A percentile compares a stretch with the other conserved stretches of the same genome.
Conservation (phyloP, 2,888 invertebrate species). For the Drosophila maculinotata region DNA sequence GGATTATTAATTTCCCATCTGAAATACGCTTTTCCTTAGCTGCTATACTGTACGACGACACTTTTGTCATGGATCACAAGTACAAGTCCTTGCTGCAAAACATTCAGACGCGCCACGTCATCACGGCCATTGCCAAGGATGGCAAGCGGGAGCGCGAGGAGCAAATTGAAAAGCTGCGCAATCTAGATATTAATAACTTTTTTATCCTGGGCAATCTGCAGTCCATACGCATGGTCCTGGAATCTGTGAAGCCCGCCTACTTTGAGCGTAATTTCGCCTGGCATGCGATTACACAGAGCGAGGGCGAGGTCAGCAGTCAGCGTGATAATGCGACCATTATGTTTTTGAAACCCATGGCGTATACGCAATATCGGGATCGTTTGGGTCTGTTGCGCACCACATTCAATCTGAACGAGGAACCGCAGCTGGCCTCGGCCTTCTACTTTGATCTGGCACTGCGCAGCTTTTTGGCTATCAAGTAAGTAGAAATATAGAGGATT, state of each 20-base stretch:
- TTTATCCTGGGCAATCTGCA: slow-evolving; percentile 92
- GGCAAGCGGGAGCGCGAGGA: slow-evolving; percentile 86
- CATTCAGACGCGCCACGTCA: slow-evolving; percentile 95
- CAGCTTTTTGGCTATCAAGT: slow-evolving; percentile 91
- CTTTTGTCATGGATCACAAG: slow-evolving; percentile 97
- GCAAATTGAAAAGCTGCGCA: slow-evolving; percentile 90
- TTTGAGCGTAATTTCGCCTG: slow-evolving; percentile 94
- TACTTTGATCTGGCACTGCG: slow-evolving; percentile 94
- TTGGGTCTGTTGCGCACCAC: slow-evolving; percentile 90
- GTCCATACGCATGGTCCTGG: slow-evolving; percentile 89
- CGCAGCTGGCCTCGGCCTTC: slow-evolving; percentile 92
- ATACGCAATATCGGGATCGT: slow-evolving; percentile 89
- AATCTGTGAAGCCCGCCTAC: slow-evolving; percentile 90
- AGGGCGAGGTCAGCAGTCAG: slow-evolving; percentile 90
- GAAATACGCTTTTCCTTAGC: slow-evolving; percentile 78
- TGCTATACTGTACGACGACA: slow-evolving; percentile 95
- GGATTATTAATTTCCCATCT: too few relatives aligned
- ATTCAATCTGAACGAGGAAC: slow-evolving; percentile 89
- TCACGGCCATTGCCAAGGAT: slow-evolving; percentile 88
- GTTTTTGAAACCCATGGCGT: slow-evolving; percentile 90
- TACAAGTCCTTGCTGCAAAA: slow-evolving; percentile 96
- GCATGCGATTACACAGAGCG: slow-evolving; percentile 92
- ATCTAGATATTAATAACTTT: slow-evolving; percentile 95
- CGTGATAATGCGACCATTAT: slow-evolving; percentile 92
- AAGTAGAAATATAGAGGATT: slow-evolving; percentile 76